Evolutionary conservation across 2,888 invertebrate genomes (phyloP).

Genomic region (Shargacucullia verbasci): DNA sequence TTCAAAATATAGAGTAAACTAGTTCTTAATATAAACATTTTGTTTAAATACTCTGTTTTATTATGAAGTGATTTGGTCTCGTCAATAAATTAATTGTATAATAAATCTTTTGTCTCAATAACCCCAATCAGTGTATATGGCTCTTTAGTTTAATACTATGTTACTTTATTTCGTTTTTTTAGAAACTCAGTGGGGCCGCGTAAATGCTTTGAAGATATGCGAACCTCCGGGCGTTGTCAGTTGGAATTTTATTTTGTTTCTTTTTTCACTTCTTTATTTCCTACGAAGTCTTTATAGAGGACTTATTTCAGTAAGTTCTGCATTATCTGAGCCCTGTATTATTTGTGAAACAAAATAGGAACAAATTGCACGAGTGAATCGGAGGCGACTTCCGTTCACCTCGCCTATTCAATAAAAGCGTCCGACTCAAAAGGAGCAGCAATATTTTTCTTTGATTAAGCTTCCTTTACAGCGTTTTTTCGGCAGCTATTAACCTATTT

Average conservation of each 20-base stretch:
- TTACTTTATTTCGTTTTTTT: too few species aligned
- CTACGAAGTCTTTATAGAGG: conserved; percentile 10
- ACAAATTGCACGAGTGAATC: conserved; percentile 31
- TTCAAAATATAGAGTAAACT: conserved; percentile 16
- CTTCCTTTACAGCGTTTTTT: conserved; percentile 73
- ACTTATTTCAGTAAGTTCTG: conserved; percentile 17
- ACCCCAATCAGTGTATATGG: too few species aligned
- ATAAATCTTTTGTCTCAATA: too few species aligned
- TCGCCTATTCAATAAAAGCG: conserved; percentile 61
- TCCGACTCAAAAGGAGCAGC: conserved; percentile 66
- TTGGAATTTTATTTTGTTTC: conserved; percentile 30
- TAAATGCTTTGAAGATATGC: conserved; percentile 42
- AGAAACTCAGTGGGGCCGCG: conserved; percentile 16
- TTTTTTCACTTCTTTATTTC: conserved; percentile 27
- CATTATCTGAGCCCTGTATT: conserved; percentile 38
- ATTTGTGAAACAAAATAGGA: conserved; percentile 39
- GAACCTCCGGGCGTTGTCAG: conserved; percentile 13
- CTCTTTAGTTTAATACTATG: too few species aligned
- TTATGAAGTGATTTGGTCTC: neutral
- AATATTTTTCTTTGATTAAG: conserved; percentile 77
- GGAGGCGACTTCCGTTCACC: conserved; percentile 48
- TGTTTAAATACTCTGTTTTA: neutral
- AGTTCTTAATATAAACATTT: neutral
- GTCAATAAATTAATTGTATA: neutral
- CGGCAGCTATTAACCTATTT: conserved; percentile 79